phyloP scores from a whole-genome alignment of 2,113 vertebrate species.

The Oncorhynchus kisutch region DNA sequence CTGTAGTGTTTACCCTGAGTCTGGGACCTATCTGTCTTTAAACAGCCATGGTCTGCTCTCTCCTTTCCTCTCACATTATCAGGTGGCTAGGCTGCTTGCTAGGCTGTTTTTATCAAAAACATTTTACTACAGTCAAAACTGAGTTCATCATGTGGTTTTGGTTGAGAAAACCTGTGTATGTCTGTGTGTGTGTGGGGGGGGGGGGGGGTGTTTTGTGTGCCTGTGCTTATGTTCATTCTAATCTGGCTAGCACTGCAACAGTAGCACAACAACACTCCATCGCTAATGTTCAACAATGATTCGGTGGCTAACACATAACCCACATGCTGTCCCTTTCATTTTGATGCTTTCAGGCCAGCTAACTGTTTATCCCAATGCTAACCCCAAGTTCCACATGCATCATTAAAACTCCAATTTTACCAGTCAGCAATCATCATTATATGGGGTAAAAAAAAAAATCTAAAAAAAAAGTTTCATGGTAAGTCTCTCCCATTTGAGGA shows the following conservation, averaged over 20 bases:
- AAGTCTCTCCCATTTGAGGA: not conserved
- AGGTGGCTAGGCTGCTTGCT: constrained; percentile 2
- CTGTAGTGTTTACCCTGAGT: not conserved
- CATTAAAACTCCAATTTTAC: not conserved
- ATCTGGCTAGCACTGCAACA: not conserved
- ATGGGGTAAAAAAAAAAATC: too few relatives aligned
- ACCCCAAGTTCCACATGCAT: not conserved
- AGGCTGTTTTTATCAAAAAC: too few relatives aligned
- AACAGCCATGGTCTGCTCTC: not conserved
- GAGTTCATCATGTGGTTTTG: constrained; percentile 6
- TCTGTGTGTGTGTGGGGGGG: not conserved
- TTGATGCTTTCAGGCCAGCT: not conserved
- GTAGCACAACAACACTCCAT: not conserved
- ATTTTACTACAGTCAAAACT: not conserved
- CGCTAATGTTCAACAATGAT: not conserved
- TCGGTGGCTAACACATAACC: not conserved
- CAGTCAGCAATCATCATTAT: too few relatives aligned
- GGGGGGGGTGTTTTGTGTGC: not conserved
- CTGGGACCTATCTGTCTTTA: not conserved
- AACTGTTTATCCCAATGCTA: not conserved
- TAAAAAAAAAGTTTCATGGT: too few relatives aligned
- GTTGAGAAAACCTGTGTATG: not conserved
- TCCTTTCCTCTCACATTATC: not conserved
- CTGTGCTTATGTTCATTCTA: not conserved
- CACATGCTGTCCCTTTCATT: constrained; percentile 1